A percentile compares a stretch with the other conserved stretches of the same genome.
phyloP scores from a whole-genome alignment of 2,797 vertebrate genomes.

The Microchirus variegatus region DNA sequence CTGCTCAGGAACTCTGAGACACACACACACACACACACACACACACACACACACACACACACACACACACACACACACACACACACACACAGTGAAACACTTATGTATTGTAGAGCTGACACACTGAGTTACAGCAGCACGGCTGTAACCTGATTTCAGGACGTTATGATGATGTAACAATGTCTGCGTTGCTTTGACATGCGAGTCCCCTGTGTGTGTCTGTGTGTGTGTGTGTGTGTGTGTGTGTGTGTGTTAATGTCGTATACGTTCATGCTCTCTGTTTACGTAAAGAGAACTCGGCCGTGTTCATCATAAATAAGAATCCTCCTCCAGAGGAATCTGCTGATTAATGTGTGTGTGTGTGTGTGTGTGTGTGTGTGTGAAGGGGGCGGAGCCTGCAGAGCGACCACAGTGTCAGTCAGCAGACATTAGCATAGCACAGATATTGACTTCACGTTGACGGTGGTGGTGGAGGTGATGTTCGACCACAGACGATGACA shows the following conservation, averaged over 20 bases:
- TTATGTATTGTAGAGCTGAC: conserved; percentile 32
- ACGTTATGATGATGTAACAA: conserved; percentile 77
- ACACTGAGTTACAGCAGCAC: conserved; percentile 57
- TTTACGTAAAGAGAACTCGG: no score
- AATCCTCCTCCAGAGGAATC: no score
- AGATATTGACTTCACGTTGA: background rate
- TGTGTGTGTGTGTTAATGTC: background rate
- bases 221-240: background rate
- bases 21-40: conserved; percentile 19
- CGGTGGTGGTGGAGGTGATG: background rate
- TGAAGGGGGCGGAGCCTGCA: no score
- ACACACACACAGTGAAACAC: conserved; percentile 18
- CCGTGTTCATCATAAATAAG: no score
- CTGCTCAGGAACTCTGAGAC: conserved; percentile 17
- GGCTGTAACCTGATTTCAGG: conserved; percentile 71
- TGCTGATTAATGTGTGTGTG: background rate
- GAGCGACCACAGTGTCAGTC: background rate
- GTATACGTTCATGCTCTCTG: background rate
- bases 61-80: conserved; percentile 22
- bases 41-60: conserved; percentile 3
- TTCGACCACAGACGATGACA: background rate
- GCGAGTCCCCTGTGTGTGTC: background rate
- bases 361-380: background rate
- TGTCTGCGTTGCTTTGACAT: conserved; percentile 69
- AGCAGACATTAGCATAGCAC: background rate